Percentiles rank a stretch among this genome's conserved stretches.
phyloP scores from a whole-genome alignment of 2,113 vertebrate genomes.

The Hippotragus niger region DNA sequence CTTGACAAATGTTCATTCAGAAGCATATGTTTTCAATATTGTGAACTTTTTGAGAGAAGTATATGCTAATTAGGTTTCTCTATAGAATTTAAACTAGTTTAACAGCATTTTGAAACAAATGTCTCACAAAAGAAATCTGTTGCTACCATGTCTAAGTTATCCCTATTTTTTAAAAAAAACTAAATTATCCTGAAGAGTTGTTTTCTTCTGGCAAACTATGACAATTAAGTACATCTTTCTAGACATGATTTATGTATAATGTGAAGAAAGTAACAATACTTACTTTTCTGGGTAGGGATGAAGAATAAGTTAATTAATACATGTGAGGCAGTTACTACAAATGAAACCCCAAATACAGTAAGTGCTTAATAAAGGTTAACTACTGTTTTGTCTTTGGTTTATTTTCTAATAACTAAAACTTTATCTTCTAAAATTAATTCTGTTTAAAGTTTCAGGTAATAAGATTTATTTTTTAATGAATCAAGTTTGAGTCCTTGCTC shows the following conservation, averaged over 20 bases:
- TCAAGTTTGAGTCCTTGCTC: neutral
- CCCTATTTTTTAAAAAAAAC: neutral
- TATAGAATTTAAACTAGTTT: conserved; percentile 41
- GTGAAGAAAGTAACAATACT: neutral
- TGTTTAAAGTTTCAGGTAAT: neutral
- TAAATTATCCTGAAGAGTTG: neutral
- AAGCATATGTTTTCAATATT: conserved; percentile 48
- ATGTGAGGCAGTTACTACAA: neutral
- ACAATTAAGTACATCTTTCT: neutral
- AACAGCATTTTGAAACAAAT: conserved; percentile 53
- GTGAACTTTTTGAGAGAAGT: conserved; percentile 48
- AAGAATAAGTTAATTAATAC: neutral
- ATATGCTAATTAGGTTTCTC: conserved; percentile 44
- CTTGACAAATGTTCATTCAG: conserved; percentile 30
- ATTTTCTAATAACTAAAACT: neutral
- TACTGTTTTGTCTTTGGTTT: neutral
- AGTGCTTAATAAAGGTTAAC: neutral
- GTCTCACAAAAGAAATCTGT: conserved; percentile 27
- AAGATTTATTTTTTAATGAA: neutral
- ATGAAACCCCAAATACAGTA: neutral
- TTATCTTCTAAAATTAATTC: neutral
- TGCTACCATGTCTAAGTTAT: neutral
- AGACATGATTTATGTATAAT: neutral
- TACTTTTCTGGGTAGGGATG: neutral
- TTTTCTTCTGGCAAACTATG: neutral